phyloP scores from a whole-genome alignment of 2,888 invertebrate genomes.

The Sepioteuthis lessoniana region DNA sequence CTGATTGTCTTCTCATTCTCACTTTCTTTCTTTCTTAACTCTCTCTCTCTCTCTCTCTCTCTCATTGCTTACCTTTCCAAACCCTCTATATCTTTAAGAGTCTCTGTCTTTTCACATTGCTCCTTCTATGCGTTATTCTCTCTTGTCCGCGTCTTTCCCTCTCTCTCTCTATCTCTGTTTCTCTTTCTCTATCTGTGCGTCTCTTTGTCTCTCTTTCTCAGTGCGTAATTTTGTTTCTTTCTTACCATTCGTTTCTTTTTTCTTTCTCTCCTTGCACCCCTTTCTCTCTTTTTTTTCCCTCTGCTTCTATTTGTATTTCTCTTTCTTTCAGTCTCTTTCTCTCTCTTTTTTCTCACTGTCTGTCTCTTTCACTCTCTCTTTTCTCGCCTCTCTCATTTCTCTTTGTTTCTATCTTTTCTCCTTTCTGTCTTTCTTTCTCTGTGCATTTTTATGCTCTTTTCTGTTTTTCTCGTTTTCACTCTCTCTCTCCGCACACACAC shows the following conservation, averaged over 20 bases:
- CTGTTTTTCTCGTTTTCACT: not conserved
- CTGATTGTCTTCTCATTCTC: not conserved
- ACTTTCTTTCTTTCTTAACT: not conserved
- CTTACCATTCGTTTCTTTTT: not conserved
- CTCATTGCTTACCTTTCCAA: too few relatives aligned
- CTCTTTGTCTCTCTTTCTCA: not conserved
- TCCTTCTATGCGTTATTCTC: not conserved
- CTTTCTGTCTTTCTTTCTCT: not conserved
- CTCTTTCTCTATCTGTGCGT: not conserved
- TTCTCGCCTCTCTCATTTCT: not conserved
- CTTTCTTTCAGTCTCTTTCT: not conserved
- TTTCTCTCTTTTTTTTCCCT: not conserved
- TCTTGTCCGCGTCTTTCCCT: too few relatives aligned
- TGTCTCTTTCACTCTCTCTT: not conserved
- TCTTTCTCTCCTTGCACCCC: too few relatives aligned
- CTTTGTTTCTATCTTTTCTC: slow-evolving; percentile 1
- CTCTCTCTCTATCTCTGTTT: not conserved
- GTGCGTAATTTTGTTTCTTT: not conserved
- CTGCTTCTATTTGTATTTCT: not conserved
- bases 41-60: slow-evolving; percentile 24
- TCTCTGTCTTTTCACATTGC: not conserved
- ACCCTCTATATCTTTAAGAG: too few relatives aligned
- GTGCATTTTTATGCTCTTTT: not conserved
- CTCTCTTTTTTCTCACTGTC: not conserved
- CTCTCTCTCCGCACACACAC: too few relatives aligned